A percentile compares a stretch with the other conserved stretches of the same genome.
These are phyloP conservation scores for Loris lydekkerianus DNA, from an alignment of 2,797 vertebrate species.

Conservation along the genomic window DNA sequence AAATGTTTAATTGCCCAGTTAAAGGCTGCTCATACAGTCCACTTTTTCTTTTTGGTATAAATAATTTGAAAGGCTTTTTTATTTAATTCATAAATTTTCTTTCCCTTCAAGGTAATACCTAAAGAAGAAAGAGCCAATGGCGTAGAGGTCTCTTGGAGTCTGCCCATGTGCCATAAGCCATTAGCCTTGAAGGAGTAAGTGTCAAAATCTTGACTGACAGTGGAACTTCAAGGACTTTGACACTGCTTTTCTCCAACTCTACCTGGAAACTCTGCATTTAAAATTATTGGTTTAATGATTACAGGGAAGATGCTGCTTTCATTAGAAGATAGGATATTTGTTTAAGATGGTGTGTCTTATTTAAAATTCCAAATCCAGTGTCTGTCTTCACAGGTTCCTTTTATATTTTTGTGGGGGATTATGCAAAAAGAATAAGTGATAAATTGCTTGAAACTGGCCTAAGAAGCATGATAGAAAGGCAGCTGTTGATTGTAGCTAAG, in stretches of 20 bases:
- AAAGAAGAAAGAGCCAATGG: not conserved
- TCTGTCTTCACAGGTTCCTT: not conserved
- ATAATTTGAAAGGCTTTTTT: not conserved
- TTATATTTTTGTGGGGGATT: not conserved
- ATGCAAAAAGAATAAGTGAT: not conserved
- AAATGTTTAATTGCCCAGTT: constrained; percentile 29
- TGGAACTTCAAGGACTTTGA: not conserved
- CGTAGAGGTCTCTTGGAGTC: not conserved
- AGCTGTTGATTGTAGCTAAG: not conserved
- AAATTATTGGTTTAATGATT: not conserved
- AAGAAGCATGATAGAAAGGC: not conserved
- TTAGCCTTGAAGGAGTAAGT: not conserved
- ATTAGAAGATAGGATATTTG: not conserved
- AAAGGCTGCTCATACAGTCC: constrained; percentile 39
- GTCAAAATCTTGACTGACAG: not conserved
- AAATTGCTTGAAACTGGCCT: not conserved
- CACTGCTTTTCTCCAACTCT: not conserved
- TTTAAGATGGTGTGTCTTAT: not conserved
- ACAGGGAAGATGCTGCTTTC: not conserved
- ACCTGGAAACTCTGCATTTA: not conserved
- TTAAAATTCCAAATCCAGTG: constrained; percentile 17
- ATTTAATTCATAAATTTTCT: not conserved
- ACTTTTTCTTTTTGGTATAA: constrained; percentile 9
- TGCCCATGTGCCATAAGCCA: not conserved
- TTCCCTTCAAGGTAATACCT: not conserved